Evolutionary conservation across 2,113 vertebrate genomes (phyloP).

Genomic region (Aramus guarauna): DNA sequence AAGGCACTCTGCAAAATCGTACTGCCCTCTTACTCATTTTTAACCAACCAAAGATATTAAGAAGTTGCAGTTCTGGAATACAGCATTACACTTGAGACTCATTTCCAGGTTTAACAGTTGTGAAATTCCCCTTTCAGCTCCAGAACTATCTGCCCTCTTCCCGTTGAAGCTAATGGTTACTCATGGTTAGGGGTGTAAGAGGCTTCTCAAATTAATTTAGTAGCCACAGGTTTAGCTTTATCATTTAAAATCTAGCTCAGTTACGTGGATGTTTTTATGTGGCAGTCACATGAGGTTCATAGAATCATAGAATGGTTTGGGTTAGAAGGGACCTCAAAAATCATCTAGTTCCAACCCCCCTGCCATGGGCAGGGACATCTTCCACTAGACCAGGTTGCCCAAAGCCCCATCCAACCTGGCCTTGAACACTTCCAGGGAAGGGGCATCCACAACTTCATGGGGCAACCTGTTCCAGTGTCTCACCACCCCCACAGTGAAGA

Average conservation of each 20-base stretch:
- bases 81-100: not conserved
- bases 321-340: too few species aligned
- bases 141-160: not conserved
- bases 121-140: not conserved
- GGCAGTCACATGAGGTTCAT: accelerated
- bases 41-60: not conserved
- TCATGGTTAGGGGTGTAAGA: not conserved
- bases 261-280: not conserved
- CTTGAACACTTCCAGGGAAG: too few species aligned
- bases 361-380: too few species aligned
- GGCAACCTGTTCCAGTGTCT: too few species aligned
- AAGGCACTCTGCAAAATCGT: not conserved
- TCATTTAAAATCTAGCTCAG: not conserved
- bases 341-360: too few species aligned
- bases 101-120: not conserved
- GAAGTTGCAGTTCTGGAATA: not conserved
- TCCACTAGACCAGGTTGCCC: too few species aligned
- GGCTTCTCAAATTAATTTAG: not conserved
- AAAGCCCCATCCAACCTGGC: too few species aligned
- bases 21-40: not conserved
- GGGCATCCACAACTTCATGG: too few species aligned
- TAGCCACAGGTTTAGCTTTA: not conserved
- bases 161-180: not conserved
- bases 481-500: too few species aligned
- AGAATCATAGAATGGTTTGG: too few species aligned